These are phyloP conservation scores for Bos indicus DNA, from an alignment of 2,113 vertebrate species.

Conservation along the genomic window DNA sequence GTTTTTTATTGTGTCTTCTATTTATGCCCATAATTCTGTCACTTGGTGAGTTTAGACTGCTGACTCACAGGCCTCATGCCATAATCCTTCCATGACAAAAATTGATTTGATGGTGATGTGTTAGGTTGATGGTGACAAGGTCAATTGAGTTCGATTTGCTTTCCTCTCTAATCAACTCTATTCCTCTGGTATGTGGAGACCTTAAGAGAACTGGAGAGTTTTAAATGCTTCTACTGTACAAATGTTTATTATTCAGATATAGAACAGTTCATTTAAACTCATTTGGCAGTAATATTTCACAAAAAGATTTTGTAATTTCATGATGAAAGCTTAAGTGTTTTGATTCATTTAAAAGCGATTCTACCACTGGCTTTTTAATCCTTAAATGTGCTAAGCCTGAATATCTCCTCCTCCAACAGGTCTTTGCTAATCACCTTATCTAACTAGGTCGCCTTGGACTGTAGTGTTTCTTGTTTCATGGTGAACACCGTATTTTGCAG, in stretches of 20 bases:
- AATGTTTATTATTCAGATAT: constrained; percentile 16
- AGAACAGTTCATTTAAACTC: not conserved
- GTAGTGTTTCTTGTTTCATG: not conserved
- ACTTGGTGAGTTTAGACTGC: not conserved
- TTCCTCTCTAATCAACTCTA: constrained; percentile 46
- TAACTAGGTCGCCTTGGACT: not conserved
- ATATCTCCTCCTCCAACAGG: not conserved
- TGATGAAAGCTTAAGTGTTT: not conserved
- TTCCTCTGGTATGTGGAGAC: not conserved
- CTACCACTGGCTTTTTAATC: not conserved
- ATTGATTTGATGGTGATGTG: not conserved
- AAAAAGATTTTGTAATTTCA: constrained; percentile 3
- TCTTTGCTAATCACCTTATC: not conserved
- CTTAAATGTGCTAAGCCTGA: not conserved
- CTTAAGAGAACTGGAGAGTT: not conserved
- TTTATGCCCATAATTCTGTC: not conserved
- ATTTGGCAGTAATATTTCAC: constrained; percentile 6
- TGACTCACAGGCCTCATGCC: not conserved
- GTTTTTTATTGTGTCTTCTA: not conserved
- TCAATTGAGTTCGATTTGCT: not conserved
- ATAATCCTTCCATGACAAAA: not conserved
- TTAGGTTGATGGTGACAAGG: constrained; percentile 4
- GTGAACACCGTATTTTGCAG: not conserved
- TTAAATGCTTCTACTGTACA: constrained; percentile 32
- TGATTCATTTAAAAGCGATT: not conserved